Evolutionary conservation across 2,888 invertebrate genomes (phyloP).

Genomic region (Muschampia plurimacula): DNA sequence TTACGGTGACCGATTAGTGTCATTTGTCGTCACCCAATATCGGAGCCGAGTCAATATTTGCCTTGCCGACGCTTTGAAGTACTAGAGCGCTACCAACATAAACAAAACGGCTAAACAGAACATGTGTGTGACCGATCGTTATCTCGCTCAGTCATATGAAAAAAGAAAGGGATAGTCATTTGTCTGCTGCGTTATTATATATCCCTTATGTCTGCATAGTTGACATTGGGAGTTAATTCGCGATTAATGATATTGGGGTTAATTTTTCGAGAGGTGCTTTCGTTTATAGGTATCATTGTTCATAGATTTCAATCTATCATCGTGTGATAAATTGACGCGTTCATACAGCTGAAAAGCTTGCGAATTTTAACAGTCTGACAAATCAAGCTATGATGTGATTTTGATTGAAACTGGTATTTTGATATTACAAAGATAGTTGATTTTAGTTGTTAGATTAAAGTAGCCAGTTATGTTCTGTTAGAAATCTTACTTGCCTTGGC

Average conservation of each 20-base stretch:
- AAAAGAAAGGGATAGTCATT: constrained; percentile 12
- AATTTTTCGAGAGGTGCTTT: not conserved
- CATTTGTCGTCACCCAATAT: constrained; percentile 47
- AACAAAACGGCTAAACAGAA: constrained; percentile 38
- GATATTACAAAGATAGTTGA: too few relatives aligned
- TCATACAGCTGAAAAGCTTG: too few relatives aligned
- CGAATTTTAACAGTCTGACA: too few relatives aligned
- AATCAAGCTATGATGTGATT: too few relatives aligned
- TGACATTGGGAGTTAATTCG: constrained; percentile 18
- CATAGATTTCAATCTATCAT: too few relatives aligned
- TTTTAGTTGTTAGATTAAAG: too few relatives aligned
- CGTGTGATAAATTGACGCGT: too few relatives aligned
- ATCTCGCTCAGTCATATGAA: constrained; percentile 31
- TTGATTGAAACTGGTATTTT: too few relatives aligned
- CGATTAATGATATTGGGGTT: constrained; percentile 16
- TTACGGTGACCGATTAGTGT: constrained; percentile 45
- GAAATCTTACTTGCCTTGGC: too few relatives aligned
- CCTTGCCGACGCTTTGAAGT: constrained; percentile 48
- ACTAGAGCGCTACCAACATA: constrained; percentile 44
- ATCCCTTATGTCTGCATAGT: constrained; percentile 7
- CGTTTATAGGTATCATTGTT: not conserved
- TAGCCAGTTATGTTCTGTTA: too few relatives aligned
- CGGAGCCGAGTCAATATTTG: constrained; percentile 52
- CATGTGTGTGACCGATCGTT: constrained; percentile 17
- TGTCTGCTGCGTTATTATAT: constrained; percentile 3